Base-by-base conservation (phyloP, 2,888 invertebrate species). In the Dynastes tityus region DNA sequence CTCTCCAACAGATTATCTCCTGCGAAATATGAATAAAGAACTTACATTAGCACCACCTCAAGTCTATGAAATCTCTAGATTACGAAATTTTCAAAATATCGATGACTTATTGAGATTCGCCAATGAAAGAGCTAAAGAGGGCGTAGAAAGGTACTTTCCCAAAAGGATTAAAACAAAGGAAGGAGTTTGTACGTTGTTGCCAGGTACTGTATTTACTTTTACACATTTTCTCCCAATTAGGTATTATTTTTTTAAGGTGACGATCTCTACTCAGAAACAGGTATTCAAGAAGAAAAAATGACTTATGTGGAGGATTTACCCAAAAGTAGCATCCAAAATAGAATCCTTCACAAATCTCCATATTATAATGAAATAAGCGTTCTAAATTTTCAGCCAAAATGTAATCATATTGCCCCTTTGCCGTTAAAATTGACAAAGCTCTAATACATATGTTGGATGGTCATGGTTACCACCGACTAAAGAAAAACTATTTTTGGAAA, bases 11-110 rank as follows among this genome's bases (percentile, higher is more conserved):
- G 90, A 91, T 78, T 87, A 91, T 71, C 83, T 93, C 77, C 83
- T 88, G 40, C 86, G 87, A 63, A 89, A 89, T 81, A 82, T 82
- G 16, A 86, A 87, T 8, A 86, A 87, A 32, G 86, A 90, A 79
- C 84, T 92, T 29, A 85, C 88, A 76, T 84, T 97, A 13, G 93
- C 93, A 67, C 94, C 94, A 1, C 96, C 97, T 0, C 97, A 97
- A 87, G 87, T 91, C 70, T 96, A 96, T 86, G 96, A 97, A 89
- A 87, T 96, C 1, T 90, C 90, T 13, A 90, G 93, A 71, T 88
- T 95, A 32, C 87, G 90, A 0, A 90, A 91, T 80, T 91, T 93
- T 81, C 84, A 87, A 5, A 89, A 91, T 67, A 87, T 94, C 70
- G 90, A 92, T 2, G 85, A 91, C 74, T 88, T 96, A 32, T 84